Percentiles rank a stretch among this genome's conserved stretches.
Evolutionary conservation across 2,113 vertebrate genomes (phyloP).

Genomic region (Amblyornis subalaris): DNA sequence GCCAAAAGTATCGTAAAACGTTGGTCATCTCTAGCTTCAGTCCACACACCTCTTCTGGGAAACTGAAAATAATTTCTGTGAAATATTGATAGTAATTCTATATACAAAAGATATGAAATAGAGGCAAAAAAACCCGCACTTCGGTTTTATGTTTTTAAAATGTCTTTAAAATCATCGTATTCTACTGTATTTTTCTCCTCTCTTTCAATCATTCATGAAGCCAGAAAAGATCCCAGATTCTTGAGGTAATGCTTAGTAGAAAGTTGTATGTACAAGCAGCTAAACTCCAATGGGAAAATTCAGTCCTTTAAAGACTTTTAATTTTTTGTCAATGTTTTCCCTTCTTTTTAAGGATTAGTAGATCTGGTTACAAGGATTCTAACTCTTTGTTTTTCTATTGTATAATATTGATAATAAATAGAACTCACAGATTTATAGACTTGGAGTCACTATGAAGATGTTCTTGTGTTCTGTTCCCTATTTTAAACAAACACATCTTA

Average conservation of each 20-base stretch:
- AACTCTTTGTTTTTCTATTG: background rate
- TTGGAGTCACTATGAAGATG: background rate
- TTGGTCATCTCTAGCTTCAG: background rate
- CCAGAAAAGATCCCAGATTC: background rate
- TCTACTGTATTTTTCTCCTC: background rate
- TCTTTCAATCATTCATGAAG: background rate
- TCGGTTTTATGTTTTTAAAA: background rate
- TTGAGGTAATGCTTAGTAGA: background rate
- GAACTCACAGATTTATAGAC: background rate
- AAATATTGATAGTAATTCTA: background rate
- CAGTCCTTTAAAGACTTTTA: background rate
- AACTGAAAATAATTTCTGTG: background rate
- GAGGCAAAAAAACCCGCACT: fast-evolving
- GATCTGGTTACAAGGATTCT: background rate
- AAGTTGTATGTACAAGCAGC: background rate
- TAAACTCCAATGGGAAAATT: background rate
- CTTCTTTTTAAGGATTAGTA: background rate
- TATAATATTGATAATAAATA: background rate
- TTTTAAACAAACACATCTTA: background rate
- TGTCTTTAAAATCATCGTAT: fast-evolving
- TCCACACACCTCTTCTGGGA: background rate
- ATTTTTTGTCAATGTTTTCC: background rate
- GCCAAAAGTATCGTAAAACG: background rate
- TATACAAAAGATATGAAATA: background rate
- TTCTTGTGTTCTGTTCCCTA: background rate